Base-by-base conservation (phyloP, 2,888 invertebrate genomes). In the Camptogramma bilineatum region DNA sequence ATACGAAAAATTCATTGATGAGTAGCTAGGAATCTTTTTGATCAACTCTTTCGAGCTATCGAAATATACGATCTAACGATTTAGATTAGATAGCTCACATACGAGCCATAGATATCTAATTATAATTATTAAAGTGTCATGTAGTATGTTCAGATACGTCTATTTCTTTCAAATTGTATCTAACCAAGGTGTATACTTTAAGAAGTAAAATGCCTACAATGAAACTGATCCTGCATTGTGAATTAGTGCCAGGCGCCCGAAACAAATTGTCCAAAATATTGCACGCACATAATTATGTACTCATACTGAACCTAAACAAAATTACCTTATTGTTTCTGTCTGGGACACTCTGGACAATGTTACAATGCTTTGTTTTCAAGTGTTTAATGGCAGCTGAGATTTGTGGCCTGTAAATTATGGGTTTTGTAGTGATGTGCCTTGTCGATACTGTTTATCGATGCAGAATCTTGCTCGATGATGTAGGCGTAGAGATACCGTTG, bases 321-420 rank as follows among this genome's bases (percentile, higher is more conserved):
- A 55, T 66, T 54, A 17, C 46, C 47, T 28, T 63, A 71, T 71
- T 71, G 72, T 72, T 71, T 62, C 54, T 63, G 64, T 54, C 52
- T 51, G 68, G 61, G 71, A 67, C 73, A 72, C 67, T 28, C 59
- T 70, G 71, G 75, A 83, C 84, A 83, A 83, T 77, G 84, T 83
- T 78, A 75, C 77, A 74, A 34, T 70, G 70, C 71, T 80, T 86
- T 87, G 84, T 81, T 86, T 85, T 82, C 72, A 71, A 78, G 73
- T 78, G 78, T 87, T 88, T 90, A 86, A 89, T 81, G 82, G 82
- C 78, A 81, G 78, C 76, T 77, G 81, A 84, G 90, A 91, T 91
- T 91, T 91, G 90, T 89, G 85, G 86, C 79, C 86, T 81, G 88
- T 89, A 85, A 88, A 82, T 88, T 89, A 90, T 86, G 80, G 75